Percentiles rank a stretch among this genome's conserved stretches.
Conservation (phyloP, 92 coral and sea anemone genomes). For the Scolanthus callimorphus region DNA sequence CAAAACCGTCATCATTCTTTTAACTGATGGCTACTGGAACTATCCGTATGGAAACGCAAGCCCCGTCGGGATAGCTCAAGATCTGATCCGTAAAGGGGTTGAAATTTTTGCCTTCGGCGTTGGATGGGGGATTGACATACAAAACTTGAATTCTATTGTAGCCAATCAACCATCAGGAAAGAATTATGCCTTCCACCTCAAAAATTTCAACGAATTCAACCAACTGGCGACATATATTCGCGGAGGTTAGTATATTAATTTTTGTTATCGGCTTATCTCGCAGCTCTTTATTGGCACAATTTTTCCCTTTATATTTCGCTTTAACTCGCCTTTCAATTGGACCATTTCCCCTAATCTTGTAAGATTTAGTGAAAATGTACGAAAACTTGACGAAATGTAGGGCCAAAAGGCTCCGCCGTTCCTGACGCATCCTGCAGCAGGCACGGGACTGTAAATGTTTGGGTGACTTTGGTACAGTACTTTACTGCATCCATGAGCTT, state of each 20-base stretch:
- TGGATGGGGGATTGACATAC: slow-evolving; percentile 25
- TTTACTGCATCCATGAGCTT: no score
- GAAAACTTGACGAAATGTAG: no score
- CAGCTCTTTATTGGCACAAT: no score
- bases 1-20: slow-evolving; percentile 55
- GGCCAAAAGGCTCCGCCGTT: no score
- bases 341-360: no score
- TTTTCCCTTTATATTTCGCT: no score
- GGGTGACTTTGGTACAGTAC: no score
- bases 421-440: no score
- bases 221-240: slow-evolving; percentile 69
- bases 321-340: no score
- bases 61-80: slow-evolving; percentile 32
- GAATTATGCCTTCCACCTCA: slow-evolving; percentile 53
- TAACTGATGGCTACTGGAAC: slow-evolving; percentile 79
- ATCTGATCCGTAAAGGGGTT: slow-evolving; percentile 6
- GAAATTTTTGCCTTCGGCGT: slow-evolving; percentile 75
- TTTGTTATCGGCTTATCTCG: background rate
- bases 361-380: no score
- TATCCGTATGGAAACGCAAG: slow-evolving; percentile 13
- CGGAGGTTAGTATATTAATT: slow-evolving; percentile 49
- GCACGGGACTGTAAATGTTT: no score
- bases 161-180: slow-evolving; percentile 9
- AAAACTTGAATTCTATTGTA: slow-evolving; percentile 9
- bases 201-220: slow-evolving; percentile 45